A percentile compares a stretch with the other conserved stretches of the same genome.
phyloP scores from a whole-genome alignment of 1,140 invertebrate species.

The Drosophila ficusphila region DNA sequence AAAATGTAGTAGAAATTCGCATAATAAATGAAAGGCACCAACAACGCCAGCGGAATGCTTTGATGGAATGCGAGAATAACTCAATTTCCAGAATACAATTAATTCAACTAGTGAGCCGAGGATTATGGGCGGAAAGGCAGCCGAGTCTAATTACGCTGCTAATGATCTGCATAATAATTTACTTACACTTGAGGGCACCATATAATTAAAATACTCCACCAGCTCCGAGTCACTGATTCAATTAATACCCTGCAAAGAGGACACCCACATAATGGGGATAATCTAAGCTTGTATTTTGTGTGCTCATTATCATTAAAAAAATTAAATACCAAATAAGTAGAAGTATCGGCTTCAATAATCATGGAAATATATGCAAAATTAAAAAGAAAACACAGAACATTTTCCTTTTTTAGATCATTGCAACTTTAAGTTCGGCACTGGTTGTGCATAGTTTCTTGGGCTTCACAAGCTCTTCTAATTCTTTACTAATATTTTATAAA shows the following conservation, averaged over 20 bases:
- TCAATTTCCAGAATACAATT: constrained; percentile 73
- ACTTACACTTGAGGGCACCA: constrained; percentile 62
- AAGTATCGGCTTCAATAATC: too few relatives aligned
- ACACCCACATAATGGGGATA: neutral
- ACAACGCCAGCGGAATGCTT: constrained; percentile 14
- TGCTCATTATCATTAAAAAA: neutral
- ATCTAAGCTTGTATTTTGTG: neutral
- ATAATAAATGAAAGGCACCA: constrained; percentile 67
- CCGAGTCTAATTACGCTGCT: constrained; percentile 63
- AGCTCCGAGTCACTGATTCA: constrained; percentile 20
- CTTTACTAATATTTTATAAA: too few relatives aligned
- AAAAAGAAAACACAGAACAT: too few relatives aligned
- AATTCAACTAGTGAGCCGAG: constrained; percentile 53
- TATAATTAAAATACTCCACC: constrained; percentile 62
- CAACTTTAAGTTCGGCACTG: too few relatives aligned
- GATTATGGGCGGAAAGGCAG: constrained; percentile 13
- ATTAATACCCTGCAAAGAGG: constrained; percentile 16
- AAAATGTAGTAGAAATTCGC: constrained; percentile 59
- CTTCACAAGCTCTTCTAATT: too few relatives aligned
- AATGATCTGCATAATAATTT: constrained; percentile 79
- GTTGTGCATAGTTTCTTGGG: too few relatives aligned
- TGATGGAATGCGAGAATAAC: constrained; percentile 62
- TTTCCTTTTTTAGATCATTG: too few relatives aligned
- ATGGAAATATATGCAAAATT: too few relatives aligned
- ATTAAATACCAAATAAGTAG: too few relatives aligned